phyloP scores from a whole-genome alignment of 2,113 vertebrate genomes.

The Dasyornis broadbenti region DNA sequence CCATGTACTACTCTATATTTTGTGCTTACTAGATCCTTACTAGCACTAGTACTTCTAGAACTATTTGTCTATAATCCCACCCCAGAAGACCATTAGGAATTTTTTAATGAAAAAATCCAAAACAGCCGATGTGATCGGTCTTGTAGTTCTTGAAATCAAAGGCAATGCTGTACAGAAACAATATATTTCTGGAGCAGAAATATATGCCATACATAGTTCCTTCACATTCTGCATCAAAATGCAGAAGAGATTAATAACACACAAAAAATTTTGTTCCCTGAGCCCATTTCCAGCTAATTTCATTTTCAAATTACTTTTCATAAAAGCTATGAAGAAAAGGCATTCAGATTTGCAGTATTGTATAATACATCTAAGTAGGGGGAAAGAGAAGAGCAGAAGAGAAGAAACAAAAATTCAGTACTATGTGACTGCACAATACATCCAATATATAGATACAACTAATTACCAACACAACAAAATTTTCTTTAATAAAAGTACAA shows the following conservation, averaged over 20 bases:
- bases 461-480: neutral
- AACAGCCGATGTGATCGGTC: neutral
- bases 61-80: neutral
- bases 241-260: neutral
- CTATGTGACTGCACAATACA: neutral
- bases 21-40: neutral
- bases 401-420: neutral
- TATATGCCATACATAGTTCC: neutral
- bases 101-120: neutral
- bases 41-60: neutral
- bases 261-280: neutral
- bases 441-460: neutral
- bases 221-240: neutral
- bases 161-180: neutral
- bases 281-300: neutral
- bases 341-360: neutral
- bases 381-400: neutral
- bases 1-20: neutral
- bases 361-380: neutral
- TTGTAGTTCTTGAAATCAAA: neutral
- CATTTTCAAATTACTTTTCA: neutral
- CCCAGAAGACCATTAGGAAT: neutral
- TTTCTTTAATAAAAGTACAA: neutral
- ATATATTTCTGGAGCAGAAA: neutral
- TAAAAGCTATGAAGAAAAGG: neutral